Evolutionary conservation across 2,888 invertebrate genomes (phyloP), one percentile per base, ranked within the genome.

Genomic region (Herminia tarsipennalis): DNA sequence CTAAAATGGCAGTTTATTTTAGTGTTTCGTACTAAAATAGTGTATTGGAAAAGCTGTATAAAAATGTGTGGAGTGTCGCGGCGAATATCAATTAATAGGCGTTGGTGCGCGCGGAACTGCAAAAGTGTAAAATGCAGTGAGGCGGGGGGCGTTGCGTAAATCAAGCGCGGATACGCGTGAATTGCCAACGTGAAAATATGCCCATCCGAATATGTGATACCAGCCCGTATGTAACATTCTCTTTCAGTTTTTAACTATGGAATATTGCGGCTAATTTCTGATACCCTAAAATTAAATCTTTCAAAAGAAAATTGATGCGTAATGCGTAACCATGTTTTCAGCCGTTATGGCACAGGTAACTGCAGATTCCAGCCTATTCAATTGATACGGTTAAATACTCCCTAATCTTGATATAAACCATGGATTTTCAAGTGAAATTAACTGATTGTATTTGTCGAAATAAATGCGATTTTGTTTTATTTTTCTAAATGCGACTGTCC

Each of bases 101-200:
- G 73, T 81, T 76, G 80, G 82, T 78, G 88, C 81, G 83, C 83
- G 82, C 77, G 71, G 78, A 82, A 74, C 86, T 89, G 89, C 84
- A 88, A 89, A 89, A 88, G 86, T 90, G 89, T 89, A 88, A 89
- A 90, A 81, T 84, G 87, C 89, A 88, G 72, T 70, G 83, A 85
- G 77, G 83, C 89, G 76, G 81, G 73, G 78, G 76, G 83, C 82
- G 81, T 83, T 83, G 71, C 86, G 88, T 89, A 88, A 88, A 88
- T 88, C 89, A 88, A 83, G 77, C 70, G 68, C 59, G 71, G 77
- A 73, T 76, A 71, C 76, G 80, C 80, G 78, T 76, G 78, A 78
- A 84, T 83, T 83, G 83, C 77, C 82, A 75, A 73, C 78, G 76
- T 81, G 81, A 80, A 83, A 84, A 81, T 77, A 81, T 72, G 57